Conservation (phyloP, 2,113 vertebrate species). For the Ornithorhynchus anatinus region DNA sequence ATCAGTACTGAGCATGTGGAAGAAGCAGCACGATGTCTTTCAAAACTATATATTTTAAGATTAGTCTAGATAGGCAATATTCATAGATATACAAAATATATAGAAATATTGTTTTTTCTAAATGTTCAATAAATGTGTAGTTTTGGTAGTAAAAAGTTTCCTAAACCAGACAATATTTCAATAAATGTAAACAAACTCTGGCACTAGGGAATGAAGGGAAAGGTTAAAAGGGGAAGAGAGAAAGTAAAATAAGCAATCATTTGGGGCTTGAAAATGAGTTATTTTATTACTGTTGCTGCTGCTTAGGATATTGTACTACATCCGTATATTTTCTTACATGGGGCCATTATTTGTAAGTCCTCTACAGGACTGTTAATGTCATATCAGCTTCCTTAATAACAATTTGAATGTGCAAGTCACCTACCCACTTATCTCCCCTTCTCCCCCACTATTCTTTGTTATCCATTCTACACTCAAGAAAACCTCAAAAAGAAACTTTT, state of each 20-base stretch:
- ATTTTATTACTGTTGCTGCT: neutral
- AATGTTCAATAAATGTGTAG: conserved; percentile 65
- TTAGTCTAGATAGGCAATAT: conserved; percentile 61
- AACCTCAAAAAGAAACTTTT: neutral
- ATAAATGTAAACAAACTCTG: conserved; percentile 49
- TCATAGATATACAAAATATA: conserved; percentile 77
- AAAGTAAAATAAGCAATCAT: neutral
- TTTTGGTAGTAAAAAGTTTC: conserved; percentile 57
- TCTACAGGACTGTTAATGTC: neutral
- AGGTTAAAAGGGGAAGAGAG: neutral
- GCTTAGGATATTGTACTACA: neutral
- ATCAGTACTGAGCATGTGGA: conserved; percentile 46
- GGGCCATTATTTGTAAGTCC: neutral
- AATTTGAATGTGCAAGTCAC: neutral
- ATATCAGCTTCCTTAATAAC: neutral
- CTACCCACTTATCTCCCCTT: no score
- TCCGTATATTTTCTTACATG: neutral
- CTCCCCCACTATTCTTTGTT: neutral
- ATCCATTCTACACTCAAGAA: neutral
- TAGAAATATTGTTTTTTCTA: conserved; percentile 71
- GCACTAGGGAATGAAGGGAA: conserved; percentile 22
- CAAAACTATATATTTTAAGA: conserved; percentile 57
- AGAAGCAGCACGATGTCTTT: conserved; percentile 57
- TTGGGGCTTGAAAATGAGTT: neutral
- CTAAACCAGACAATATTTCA: conserved; percentile 33